Percentiles rank a stretch among this genome's conserved stretches.
Conservation (phyloP, 2,797 vertebrate genomes). For the Aplochiton taeniatus region DNA sequence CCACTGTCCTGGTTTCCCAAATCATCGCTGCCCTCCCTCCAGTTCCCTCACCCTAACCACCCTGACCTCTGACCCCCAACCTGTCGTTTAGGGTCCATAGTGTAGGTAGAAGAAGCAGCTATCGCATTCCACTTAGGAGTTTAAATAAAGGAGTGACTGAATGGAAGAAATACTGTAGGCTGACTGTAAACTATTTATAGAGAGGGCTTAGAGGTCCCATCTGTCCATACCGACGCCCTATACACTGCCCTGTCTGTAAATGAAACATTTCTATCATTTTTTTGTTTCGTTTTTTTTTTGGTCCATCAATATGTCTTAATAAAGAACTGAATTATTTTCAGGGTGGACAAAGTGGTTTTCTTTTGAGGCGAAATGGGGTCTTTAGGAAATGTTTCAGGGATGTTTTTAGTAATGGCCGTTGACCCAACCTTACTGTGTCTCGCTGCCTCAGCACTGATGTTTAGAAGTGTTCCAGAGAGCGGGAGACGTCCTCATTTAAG, state of each 20-base stretch:
- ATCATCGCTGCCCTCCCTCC: too few species aligned
- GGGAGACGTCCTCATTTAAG: slow-evolving; percentile 48
- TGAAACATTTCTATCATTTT: slow-evolving; percentile 48
- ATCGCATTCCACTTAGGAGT: slow-evolving; percentile 8
- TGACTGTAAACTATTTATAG: slow-evolving; percentile 56
- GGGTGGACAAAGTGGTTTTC: slow-evolving; percentile 15
- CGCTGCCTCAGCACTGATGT: too few species aligned
- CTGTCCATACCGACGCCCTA: slow-evolving; percentile 46
- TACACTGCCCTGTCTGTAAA: slow-evolving; percentile 53
- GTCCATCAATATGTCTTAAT: slow-evolving; percentile 50
- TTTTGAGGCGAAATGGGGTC: not conserved
- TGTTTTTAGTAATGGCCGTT: too few species aligned
- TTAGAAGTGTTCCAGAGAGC: slow-evolving; percentile 40
- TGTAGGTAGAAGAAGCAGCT: slow-evolving; percentile 21
- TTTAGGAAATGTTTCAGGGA: slow-evolving; percentile 13
- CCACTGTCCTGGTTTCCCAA: too few species aligned
- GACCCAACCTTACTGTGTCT: too few species aligned
- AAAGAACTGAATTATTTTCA: slow-evolving; percentile 34
- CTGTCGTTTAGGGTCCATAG: slow-evolving; percentile 21
- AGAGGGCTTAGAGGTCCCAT: slow-evolving; percentile 31
- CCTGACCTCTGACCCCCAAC: too few species aligned
- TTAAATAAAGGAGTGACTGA: slow-evolving; percentile 37
- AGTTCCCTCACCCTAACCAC: too few species aligned
- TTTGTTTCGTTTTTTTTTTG: slow-evolving; percentile 35
- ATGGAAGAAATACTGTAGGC: slow-evolving; percentile 33